Conservation (phyloP, 2,888 invertebrate genomes). For the Fragum fragum region DNA sequence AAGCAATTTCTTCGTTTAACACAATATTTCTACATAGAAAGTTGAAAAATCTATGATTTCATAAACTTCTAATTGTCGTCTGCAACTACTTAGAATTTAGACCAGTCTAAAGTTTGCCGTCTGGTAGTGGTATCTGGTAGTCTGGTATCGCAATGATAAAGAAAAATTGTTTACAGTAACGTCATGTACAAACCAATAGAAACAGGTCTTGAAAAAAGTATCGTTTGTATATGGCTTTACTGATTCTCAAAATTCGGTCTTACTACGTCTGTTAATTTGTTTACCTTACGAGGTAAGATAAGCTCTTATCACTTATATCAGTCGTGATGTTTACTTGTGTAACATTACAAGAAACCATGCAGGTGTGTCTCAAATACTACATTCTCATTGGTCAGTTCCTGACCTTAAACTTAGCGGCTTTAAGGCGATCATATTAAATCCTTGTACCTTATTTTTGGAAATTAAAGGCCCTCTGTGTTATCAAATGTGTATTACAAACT, state of each 20-base stretch:
- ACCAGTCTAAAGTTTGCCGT: no score
- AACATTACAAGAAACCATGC: background rate
- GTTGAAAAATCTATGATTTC: no score
- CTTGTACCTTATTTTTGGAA: background rate
- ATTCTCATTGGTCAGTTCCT: constrained; percentile 11
- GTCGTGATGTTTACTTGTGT: constrained; percentile 11
- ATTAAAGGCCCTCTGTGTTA: background rate
- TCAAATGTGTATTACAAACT: no score
- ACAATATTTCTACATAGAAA: no score
- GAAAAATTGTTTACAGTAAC: no score
- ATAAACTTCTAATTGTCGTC: no score
- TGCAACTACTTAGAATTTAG: no score
- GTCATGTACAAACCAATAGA: no score
- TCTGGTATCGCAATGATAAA: no score
- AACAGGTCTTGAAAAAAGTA: no score
- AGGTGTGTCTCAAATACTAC: background rate
- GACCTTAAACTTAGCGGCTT: background rate
- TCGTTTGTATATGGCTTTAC: background rate
- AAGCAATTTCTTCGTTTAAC: no score
- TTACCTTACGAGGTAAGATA: background rate
- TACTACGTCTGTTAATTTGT: background rate
- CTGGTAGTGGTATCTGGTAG: no score
- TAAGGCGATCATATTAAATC: background rate
- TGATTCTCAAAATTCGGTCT: background rate
- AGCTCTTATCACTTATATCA: background rate